Conservation (phyloP, 1,140 invertebrate genomes). For the Sitophilus oryzae region DNA sequence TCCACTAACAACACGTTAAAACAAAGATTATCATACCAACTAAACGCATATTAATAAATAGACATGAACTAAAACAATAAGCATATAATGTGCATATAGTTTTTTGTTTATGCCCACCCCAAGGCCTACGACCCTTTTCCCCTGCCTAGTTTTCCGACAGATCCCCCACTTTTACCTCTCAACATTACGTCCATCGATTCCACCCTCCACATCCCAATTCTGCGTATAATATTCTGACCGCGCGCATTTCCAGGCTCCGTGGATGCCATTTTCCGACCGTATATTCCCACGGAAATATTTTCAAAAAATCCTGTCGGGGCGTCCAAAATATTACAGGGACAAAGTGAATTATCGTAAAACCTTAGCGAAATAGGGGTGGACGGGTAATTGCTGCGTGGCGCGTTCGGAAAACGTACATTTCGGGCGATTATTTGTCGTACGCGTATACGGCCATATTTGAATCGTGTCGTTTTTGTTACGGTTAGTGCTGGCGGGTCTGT, state of each 20-base stretch:
- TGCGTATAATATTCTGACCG: slow-evolving; percentile 8
- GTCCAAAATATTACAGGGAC: no score
- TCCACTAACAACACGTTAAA: no score
- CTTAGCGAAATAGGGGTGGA: no score
- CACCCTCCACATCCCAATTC: slow-evolving; percentile 7
- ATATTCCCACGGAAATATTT: slow-evolving; percentile 14
- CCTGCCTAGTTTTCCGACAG: no score
- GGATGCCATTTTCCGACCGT: slow-evolving; percentile 20
- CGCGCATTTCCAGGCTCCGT: slow-evolving; percentile 18
- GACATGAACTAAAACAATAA: no score
- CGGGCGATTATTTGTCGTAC: slow-evolving; percentile 7
- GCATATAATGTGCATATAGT: no score
- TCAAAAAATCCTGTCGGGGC: slow-evolving; percentile 3
- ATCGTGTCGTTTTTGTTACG: slow-evolving; percentile 18
- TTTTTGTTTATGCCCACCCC: not conserved
- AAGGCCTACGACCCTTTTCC: not conserved
- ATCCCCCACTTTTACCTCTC: slow-evolving; percentile 8
- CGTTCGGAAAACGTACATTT: slow-evolving; percentile 3
- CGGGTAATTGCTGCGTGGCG: not conserved
- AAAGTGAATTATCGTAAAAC: no score
- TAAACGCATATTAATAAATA: no score
- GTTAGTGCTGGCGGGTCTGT: not conserved
- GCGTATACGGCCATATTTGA: slow-evolving; percentile 25
- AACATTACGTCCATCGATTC: slow-evolving; percentile 7
- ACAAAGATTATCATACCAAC: no score